Evolutionary conservation across 2,113 vertebrate genomes (phyloP).

Genomic region (Chloropsis hardwickii): DNA sequence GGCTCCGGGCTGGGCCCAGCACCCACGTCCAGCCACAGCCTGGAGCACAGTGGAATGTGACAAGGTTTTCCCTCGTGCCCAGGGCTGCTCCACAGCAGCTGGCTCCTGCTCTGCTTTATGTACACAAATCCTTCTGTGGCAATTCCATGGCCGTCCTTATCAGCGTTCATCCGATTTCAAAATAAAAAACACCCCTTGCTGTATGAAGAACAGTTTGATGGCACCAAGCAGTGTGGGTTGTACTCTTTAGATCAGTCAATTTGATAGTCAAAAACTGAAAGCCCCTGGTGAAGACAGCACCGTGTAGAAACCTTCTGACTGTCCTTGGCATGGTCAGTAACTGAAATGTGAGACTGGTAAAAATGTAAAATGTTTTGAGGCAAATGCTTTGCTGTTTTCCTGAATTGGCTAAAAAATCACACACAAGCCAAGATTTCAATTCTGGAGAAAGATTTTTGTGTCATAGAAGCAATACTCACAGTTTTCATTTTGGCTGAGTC

Average conservation of each 20-base stretch:
- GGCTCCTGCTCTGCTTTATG: neutral
- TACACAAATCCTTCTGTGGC: neutral
- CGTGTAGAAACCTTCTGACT: neutral
- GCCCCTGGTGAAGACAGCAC: neutral
- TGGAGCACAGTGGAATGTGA: rapidly evolving
- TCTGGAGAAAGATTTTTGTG: neutral
- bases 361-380: neutral
- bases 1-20: neutral
- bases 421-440: neutral
- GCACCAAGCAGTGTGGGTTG: neutral
- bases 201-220: neutral
- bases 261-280: neutral
- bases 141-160: rapidly evolving
- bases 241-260: neutral
- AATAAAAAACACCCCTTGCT: neutral
- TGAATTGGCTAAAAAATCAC: neutral
- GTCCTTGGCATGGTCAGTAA: neutral
- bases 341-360: neutral
- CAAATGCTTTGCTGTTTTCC: neutral
- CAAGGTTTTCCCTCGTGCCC: neutral
- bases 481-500: conserved; percentile 50
- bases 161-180: rapidly evolving
- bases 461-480: neutral
- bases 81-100: neutral
- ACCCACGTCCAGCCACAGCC: rapidly evolving